Evolutionary conservation across 2,113 vertebrate species (phyloP).

Genomic region (Gallinago undulata): DNA sequence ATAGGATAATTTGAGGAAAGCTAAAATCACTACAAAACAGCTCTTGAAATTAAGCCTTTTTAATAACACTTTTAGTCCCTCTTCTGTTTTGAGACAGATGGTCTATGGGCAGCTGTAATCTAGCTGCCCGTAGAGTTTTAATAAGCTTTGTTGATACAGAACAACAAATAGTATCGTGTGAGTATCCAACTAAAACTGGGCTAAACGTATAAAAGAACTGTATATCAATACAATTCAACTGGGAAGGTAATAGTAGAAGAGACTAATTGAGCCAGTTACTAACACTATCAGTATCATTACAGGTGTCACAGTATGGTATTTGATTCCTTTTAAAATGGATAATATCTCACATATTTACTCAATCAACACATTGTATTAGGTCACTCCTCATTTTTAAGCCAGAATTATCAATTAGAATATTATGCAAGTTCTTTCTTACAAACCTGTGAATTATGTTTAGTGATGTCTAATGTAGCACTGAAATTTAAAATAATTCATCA

Average conservation of each 20-base stretch:
- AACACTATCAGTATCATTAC: background rate
- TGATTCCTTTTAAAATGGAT: background rate
- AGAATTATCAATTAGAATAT: background rate
- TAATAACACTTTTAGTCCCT: background rate
- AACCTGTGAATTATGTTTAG: background rate
- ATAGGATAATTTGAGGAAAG: background rate
- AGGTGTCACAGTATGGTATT: background rate
- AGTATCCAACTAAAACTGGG: background rate
- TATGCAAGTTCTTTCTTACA: background rate
- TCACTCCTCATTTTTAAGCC: background rate
- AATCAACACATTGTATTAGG: background rate
- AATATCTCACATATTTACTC: background rate
- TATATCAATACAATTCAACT: background rate
- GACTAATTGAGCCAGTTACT: background rate
- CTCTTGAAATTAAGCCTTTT: background rate
- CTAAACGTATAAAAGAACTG: background rate
- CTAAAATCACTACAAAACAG: background rate
- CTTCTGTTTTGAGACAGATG: background rate
- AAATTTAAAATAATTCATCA: background rate
- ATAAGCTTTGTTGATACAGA: background rate
- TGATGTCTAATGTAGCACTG: background rate
- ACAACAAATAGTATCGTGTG: background rate
- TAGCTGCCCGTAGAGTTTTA: background rate
- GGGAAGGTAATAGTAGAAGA: background rate
- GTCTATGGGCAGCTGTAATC: background rate